phyloP scores from a whole-genome alignment of 2,888 invertebrate genomes.

The Acanthosepion lycidas region DNA sequence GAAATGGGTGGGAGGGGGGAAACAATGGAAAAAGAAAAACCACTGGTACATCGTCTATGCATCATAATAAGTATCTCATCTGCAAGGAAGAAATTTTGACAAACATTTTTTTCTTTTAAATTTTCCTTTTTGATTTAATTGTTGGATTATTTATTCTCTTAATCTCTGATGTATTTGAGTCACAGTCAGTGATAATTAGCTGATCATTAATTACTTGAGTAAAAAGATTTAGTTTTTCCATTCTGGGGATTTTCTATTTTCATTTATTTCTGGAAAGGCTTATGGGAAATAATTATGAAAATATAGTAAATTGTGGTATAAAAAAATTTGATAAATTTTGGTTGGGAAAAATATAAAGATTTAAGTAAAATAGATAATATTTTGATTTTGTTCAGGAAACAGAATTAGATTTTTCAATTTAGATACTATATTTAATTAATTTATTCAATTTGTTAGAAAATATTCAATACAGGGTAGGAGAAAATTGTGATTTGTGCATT shows the following conservation, averaged over 20 bases:
- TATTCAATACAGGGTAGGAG: neutral
- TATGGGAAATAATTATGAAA: neutral
- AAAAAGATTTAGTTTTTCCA: neutral
- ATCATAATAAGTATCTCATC: conserved; percentile 11
- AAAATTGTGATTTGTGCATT: conserved; percentile 3
- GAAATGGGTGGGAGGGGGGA: neutral
- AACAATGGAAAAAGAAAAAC: conserved; percentile 33
- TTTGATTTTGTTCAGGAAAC: neutral
- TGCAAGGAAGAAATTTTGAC: neutral
- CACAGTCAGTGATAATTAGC: neutral
- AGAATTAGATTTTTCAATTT: neutral
- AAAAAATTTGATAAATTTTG: neutral
- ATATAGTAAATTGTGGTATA: neutral
- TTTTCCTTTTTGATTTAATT: neutral
- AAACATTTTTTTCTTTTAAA: neutral
- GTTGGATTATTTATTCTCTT: neutral
- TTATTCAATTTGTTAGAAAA: neutral
- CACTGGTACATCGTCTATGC: conserved; percentile 13
- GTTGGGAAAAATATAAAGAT: neutral
- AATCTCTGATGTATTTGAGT: neutral
- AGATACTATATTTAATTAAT: neutral
- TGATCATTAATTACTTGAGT: neutral
- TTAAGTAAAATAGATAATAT: neutral
- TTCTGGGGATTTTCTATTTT: neutral
- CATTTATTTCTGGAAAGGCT: neutral